Percentiles rank a stretch among this genome's conserved stretches.
These are phyloP conservation scores for Limnephilus auricula DNA, from an alignment of 2,888 invertebrate species.

Conservation along the genomic window DNA sequence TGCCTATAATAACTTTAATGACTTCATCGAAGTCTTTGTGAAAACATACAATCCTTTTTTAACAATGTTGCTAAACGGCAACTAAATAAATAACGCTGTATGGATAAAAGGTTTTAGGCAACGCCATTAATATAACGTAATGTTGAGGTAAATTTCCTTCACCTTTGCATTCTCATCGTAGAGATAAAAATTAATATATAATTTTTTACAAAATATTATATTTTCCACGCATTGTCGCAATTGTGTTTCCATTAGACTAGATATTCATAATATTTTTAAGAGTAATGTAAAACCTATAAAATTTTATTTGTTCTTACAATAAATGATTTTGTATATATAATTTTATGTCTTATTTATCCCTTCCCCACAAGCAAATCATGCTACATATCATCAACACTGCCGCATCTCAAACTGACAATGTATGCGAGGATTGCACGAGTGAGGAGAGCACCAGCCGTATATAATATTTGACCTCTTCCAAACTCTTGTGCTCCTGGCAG, in stretches of 20 bases:
- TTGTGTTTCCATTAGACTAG: constrained; percentile 66
- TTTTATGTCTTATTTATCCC: constrained; percentile 32
- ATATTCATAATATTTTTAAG: constrained; percentile 64
- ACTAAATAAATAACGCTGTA: background rate
- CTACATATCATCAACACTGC: background rate
- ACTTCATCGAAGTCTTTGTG: background rate
- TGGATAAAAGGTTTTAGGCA: background rate
- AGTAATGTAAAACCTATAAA: constrained; percentile 62
- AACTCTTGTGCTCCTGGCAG: too few relatives aligned
- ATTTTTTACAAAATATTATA: constrained; percentile 55
- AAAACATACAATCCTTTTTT: background rate
- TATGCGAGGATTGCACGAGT: too few relatives aligned
- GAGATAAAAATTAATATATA: constrained; percentile 57
- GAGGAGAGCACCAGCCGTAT: too few relatives aligned
- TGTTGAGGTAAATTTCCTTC: constrained; percentile 45
- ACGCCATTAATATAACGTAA: constrained; percentile 27
- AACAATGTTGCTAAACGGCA: background rate
- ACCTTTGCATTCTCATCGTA: constrained; percentile 41
- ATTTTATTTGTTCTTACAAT: constrained; percentile 66
- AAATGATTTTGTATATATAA: constrained; percentile 66
- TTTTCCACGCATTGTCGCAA: constrained; percentile 62
- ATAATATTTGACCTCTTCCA: too few relatives aligned
- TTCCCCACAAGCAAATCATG: background rate
- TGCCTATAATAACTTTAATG: background rate
- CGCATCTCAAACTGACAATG: too few relatives aligned